These are phyloP conservation scores for Sisyra nigra DNA, from an alignment of 2,888 invertebrate species.

Conservation along the genomic window DNA sequence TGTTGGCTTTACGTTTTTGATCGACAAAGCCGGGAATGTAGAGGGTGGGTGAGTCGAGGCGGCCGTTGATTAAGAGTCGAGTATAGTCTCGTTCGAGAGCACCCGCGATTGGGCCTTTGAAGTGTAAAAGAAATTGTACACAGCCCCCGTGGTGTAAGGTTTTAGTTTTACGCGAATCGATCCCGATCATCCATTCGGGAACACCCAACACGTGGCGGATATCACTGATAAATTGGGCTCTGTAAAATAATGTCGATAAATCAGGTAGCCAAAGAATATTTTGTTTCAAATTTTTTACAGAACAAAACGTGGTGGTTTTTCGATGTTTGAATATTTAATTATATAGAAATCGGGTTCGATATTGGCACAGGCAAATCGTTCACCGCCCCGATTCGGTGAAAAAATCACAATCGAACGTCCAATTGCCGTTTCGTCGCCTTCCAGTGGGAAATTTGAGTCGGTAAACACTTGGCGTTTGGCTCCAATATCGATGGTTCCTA, in stretches of 20 bases:
- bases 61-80: constrained; percentile 54
- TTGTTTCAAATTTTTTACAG: constrained; percentile 40
- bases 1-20: constrained; percentile 48
- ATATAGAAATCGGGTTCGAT: constrained; percentile 83
- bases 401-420: constrained; percentile 76
- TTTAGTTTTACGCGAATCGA: constrained; percentile 68
- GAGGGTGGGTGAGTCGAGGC: constrained; percentile 56
- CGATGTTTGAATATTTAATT: constrained; percentile 74
- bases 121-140: constrained; percentile 73
- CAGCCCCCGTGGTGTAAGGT: constrained; percentile 62
- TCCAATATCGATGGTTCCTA: constrained; percentile 73
- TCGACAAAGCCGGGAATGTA: constrained; percentile 62
- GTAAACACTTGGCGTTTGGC: constrained; percentile 57
- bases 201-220: constrained; percentile 67
- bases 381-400: constrained; percentile 50
- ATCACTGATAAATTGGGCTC: constrained; percentile 71
- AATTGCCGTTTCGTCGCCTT: constrained; percentile 57
- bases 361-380: constrained; percentile 78
- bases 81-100: constrained; percentile 67
- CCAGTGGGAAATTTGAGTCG: constrained; percentile 79
- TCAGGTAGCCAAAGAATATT: neutral
- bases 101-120: constrained; percentile 66
- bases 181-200: constrained; percentile 79
- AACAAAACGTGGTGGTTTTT: constrained; percentile 75
- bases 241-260: too few relatives aligned